Base-by-base conservation (phyloP, 2,888 invertebrate species). In the Trilocha varians region DNA sequence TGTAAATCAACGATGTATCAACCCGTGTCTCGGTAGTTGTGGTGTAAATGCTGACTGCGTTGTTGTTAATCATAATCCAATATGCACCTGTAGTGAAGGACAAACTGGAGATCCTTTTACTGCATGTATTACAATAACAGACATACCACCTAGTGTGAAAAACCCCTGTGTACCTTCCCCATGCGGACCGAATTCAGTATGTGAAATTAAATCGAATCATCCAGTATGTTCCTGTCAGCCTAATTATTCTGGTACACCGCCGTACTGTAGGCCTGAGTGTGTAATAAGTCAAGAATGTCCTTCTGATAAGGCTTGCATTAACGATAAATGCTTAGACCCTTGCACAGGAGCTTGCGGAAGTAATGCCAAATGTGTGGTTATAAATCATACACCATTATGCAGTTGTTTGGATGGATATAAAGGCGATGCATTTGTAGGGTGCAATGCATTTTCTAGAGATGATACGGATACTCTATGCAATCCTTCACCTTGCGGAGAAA, bases 391-490 rank as follows among this genome's bases (percentile, higher is more conserved):
- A 17, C 94, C 94, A 1, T 89, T 92, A 60, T 95, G 95, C 59
- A 93, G 91, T 50, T 96, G 96, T 62, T 78, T 91, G 36, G 75
- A 87, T 34, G 94, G 93, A 17, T 93, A 88, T 64, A 91, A 91
- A 72, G 96, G 96, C 15, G 95, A 96, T 67, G 94, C 96, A 4
- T 95, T 94, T 63, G 88, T 93, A 40, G 93, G 93, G 18, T 95
- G 95, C 63, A 88, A 90, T 17, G 86, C 85, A 60, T 86, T 88
- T 46, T 73, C 80, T 43, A 82, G 62, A 52, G 67, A 69, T 41
- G 70, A 80, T 36, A 62, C 70, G 6, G 53, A 54, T 34, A 89
- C 91, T 59, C 93, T 92, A 1, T 95, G 96, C 65, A 89, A 87
- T 55, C 91, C 93, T 34, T 91, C 91, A 35, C 95, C 94, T 0